Percentiles rank a stretch among this genome's conserved stretches.
Evolutionary conservation across 1,140 invertebrate species (phyloP).

Genomic region (Dendroctonus valens): DNA sequence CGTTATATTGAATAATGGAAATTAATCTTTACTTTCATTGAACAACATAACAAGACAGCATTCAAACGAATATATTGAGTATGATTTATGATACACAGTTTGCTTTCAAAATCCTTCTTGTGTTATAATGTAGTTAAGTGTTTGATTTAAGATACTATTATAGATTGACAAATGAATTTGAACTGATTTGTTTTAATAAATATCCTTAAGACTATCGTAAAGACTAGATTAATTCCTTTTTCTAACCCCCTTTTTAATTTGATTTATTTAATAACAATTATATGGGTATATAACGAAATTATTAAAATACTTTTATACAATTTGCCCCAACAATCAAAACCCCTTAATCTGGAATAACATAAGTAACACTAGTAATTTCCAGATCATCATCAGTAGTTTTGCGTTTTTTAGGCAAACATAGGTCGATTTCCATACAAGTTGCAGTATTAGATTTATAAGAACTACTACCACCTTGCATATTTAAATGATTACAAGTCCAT

Average conservation of each 20-base stretch:
- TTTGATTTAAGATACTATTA: too few relatives aligned
- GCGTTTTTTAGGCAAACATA: neutral
- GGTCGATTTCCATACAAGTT: neutral
- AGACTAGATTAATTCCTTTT: neutral
- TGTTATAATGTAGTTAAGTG: too few relatives aligned
- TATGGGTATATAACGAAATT: neutral
- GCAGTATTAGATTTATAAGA: neutral
- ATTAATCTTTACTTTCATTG: too few relatives aligned
- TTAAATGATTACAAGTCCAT: neutral
- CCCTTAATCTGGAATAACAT: conserved; percentile 6
- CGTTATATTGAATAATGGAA: too few relatives aligned
- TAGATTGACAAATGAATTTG: too few relatives aligned
- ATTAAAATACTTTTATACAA: neutral
- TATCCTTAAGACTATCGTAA: neutral
- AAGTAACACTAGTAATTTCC: conserved; percentile 8
- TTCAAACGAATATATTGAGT: too few relatives aligned
- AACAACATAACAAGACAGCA: too few relatives aligned
- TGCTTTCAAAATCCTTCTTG: too few relatives aligned
- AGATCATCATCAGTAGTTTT: conserved; percentile 10
- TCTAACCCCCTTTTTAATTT: neutral
- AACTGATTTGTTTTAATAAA: neutral
- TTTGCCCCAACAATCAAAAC: neutral
- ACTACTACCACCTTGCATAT: neutral
- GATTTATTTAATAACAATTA: neutral
- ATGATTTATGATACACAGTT: too few relatives aligned